These are phyloP conservation scores for Aix galericulata DNA, from an alignment of 2,113 vertebrate genomes.

Conservation along the genomic window DNA sequence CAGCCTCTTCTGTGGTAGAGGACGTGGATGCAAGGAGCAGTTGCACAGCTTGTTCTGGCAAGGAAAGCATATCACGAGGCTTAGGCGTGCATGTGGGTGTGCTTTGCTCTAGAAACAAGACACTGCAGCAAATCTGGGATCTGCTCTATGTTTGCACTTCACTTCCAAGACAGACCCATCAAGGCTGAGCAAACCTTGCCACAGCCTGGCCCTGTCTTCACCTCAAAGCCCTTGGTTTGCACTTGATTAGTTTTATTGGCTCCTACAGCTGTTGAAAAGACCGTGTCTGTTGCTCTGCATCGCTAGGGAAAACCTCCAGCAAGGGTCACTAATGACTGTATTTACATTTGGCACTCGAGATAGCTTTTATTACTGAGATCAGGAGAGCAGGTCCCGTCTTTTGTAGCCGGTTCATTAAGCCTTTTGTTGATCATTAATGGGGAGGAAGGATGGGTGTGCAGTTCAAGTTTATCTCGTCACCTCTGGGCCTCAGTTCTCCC, in stretches of 20 bases:
- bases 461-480: not conserved
- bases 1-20: not conserved
- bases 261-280: not conserved
- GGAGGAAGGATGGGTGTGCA: not conserved
- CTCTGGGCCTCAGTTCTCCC: not conserved
- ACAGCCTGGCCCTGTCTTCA: not conserved
- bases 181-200: not conserved
- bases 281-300: rapidly evolving
- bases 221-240: not conserved
- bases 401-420: not conserved
- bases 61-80: not conserved
- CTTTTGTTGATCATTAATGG: not conserved
- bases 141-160: not conserved
- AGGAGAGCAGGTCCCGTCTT: not conserved
- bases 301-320: not conserved
- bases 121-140: not conserved
- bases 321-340: not conserved
- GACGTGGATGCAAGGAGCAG: not conserved
- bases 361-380: not conserved
- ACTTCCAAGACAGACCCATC: not conserved
- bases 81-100: rapidly evolving
- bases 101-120: not conserved
- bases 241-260: not conserved
- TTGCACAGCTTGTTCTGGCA: not conserved
- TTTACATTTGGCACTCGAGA: not conserved